Evolutionary conservation across 2,888 invertebrate genomes (phyloP), one percentile per base, ranked within the genome.

Genomic region (Spodoptera littoralis): DNA sequence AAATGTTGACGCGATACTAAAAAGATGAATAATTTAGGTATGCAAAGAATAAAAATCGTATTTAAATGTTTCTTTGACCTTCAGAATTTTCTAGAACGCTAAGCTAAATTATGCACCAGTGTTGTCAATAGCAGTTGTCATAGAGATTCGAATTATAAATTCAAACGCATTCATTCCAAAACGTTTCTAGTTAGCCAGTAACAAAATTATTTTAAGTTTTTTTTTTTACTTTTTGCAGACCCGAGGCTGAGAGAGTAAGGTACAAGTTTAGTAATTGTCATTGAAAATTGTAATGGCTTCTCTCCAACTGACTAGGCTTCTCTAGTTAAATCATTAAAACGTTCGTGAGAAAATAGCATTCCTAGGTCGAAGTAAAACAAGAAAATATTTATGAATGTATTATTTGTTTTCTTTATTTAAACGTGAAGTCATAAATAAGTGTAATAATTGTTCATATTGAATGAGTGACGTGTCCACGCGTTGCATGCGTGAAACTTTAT

Each of bases 381-480:
- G 9, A n/a, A 58, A 45, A 27, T 56, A 41, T 47, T 0, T 1
- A 44, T 44, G 62, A n/a, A 12, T 53, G 46, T 22, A 9, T 61
- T 42, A 22, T 43, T 53, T 12, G n/a, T 36, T 0, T 42, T 6
- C 6, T 24, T 47, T 50, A 11, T 46, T 41, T 27, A 4, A 27
- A 27, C 27, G 27, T 56, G 52, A 6, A 50, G 22, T 58, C 24
- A 59, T 60, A 43, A 55, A 36, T 36, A 45, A 48, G 63, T 57
- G 60, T 47, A 45, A 50, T 57, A 63, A 53, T 54, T 44, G 6
- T 52, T 36, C 18, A 55, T 41, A 27, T 73, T 79, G 69, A 77
- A 79, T 80, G 73, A 42, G 60, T 83, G 83, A 83, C 79, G 77
- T 66, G 43, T 22, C 43, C 81, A 84, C 72, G 80, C 77, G 60